These are phyloP conservation scores for Neoaliturus tenellus DNA, from an alignment of 2,888 invertebrate species.

Conservation along the genomic window DNA sequence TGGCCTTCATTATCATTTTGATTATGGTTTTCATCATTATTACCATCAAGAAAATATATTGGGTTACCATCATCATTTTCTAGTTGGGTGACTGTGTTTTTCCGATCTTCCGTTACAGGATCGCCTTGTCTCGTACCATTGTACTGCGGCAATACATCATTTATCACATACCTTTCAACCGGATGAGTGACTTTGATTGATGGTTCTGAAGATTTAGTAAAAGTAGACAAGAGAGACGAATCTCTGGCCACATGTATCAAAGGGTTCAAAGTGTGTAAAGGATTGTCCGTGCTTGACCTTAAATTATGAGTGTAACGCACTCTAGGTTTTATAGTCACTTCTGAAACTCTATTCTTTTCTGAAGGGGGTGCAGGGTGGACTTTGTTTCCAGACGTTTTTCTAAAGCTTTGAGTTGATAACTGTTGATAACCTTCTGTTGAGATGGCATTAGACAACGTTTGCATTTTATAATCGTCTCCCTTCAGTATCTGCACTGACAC, in stretches of 20 bases:
- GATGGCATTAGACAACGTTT: not conserved
- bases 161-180: not conserved
- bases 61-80: not conserved
- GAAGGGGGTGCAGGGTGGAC: not conserved
- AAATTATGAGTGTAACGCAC: conserved; percentile 3
- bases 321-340: conserved; percentile 17
- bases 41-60: not conserved
- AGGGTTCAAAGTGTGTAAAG: not conserved
- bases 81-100: not conserved
- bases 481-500: not conserved
- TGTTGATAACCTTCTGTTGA: not conserved
- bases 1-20: not conserved
- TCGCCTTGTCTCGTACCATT: not conserved
- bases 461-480: not conserved
- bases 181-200: not conserved
- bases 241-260: conserved; percentile 14
- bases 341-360: not conserved
- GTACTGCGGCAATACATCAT: conserved; percentile 16
- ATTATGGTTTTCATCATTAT: not conserved
- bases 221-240: conserved; percentile 6
- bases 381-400: not conserved
- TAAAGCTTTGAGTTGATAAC: not conserved
- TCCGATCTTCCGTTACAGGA: not conserved
- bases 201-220: not conserved
- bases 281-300: not conserved